phyloP scores from a whole-genome alignment of 2,797 vertebrate genomes.

The Schizopygopsis pylzovi region DNA sequence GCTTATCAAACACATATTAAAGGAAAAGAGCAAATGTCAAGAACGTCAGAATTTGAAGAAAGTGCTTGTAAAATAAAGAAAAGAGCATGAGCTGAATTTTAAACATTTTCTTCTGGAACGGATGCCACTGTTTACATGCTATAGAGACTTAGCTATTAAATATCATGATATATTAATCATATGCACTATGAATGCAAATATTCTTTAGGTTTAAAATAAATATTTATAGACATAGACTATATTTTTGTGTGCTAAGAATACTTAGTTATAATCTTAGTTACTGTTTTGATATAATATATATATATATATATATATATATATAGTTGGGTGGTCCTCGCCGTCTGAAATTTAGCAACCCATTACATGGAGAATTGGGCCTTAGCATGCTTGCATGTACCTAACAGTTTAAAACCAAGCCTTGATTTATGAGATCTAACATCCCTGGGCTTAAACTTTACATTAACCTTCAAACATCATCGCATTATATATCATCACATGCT shows the following conservation, averaged over 20 bases:
- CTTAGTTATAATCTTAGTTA: background rate
- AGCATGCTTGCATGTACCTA: background rate
- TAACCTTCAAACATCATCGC: slow-evolving; percentile 30
- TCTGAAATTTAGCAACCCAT: background rate
- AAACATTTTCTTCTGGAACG: background rate
- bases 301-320: too few relatives aligned
- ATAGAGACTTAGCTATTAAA: background rate
- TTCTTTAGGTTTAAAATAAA: background rate
- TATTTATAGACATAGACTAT: background rate
- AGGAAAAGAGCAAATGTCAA: slow-evolving; percentile 45
- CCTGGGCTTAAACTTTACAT: slow-evolving; percentile 33
- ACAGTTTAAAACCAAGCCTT: slow-evolving; percentile 27
- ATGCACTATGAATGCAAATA: background rate
- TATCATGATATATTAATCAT: background rate
- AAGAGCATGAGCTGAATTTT: slow-evolving; percentile 21
- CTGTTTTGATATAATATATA: background rate
- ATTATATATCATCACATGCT: slow-evolving; percentile 33
- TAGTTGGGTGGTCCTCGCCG: background rate
- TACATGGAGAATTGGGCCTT: background rate
- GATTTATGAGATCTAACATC: slow-evolving; percentile 26
- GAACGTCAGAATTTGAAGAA: slow-evolving; percentile 13
- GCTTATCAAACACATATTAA: slow-evolving; percentile 36
- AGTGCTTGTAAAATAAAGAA: slow-evolving; percentile 32
- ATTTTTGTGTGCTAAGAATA: background rate
- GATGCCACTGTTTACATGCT: background rate